Base-by-base conservation (phyloP, 2,888 invertebrate genomes). In the Platycheirus rosarum region DNA sequence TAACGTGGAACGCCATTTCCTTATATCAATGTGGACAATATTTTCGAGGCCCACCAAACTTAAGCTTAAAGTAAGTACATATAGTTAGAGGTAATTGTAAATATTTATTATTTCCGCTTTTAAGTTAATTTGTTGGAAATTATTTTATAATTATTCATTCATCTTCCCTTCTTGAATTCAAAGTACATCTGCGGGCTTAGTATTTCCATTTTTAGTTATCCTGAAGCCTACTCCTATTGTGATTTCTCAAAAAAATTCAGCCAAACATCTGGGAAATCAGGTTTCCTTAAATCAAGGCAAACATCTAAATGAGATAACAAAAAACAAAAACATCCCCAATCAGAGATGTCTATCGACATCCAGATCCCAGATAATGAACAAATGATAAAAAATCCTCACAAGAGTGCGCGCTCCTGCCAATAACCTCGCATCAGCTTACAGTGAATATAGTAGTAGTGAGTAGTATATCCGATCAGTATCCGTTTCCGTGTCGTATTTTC, bases 261-360 rank as follows among this genome's bases (percentile, higher is more conserved):
- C 44, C 8, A 51, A 69, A 63, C 49, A 65, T 20, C 48, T 74
- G 62, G 49, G 23, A 74, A 74, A 63, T 63, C 69, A 75, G 26
- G 42, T 42, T 60, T 44, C 29, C 8, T 18, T n/a, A n/a, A 60
- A 44, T 29, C 26, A 60, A 42, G 7, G 16, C 44, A 18, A 11
- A 11, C 14, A 16, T 44, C 6, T n/a, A n/a, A 40, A 13, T 6
- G 0, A 26, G 5, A 16, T 9, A 16, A 40, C 11, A 16, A 60
- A 29, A 60, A 51, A 46, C 26, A 48, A 40, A 46, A 37, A 32
- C 35, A 60, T 78, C 46, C 49, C 16, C 69, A 79, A 74, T 74
- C 79, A 69, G 69, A 74, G 75, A 79, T 75, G n/a, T n/a, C n/a
- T n/a, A 80, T 65, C 63, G 42, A 55, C 35, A 29, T n/a, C 8